A percentile compares a stretch with the other conserved stretches of the same genome.
Conservation (phyloP, 2,797 vertebrate genomes). For the Dendrocincla tyrannina region DNA sequence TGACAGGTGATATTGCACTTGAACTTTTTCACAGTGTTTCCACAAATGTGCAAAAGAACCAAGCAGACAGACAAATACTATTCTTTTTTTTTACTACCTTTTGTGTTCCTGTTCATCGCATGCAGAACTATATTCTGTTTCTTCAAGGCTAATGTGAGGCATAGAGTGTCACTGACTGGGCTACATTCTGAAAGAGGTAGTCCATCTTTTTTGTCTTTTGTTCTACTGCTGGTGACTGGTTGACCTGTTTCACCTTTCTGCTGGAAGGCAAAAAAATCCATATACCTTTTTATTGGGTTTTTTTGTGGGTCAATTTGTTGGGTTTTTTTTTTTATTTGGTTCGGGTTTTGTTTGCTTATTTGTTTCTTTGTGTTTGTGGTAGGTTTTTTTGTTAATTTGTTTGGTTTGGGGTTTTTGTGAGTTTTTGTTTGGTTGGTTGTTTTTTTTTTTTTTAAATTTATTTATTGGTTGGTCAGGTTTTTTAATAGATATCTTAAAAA, state of each 20-base stretch:
- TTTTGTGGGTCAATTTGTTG: too few species aligned
- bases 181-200: neutral
- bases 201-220: neutral
- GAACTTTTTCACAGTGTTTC: neutral
- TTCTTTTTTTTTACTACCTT: neutral
- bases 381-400: neutral
- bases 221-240: neutral
- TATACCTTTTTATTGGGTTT: neutral
- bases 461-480: neutral
- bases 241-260: slow-evolving; percentile 19
- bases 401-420: neutral
- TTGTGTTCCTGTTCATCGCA: neutral
- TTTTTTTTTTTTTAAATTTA: neutral
- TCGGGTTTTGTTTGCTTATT: too few species aligned
- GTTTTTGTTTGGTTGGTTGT: neutral
- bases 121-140: neutral
- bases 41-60: neutral
- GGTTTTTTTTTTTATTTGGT: too few species aligned
- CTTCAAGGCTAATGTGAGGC: neutral
- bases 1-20: slow-evolving; percentile 22
- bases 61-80: neutral
- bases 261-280: neutral
- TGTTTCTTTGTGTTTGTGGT: too few species aligned
- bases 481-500: neutral
- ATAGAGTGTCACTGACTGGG: neutral